A percentile compares a stretch with the other conserved stretches of the same genome.
Conservation (phyloP, 2,797 vertebrate genomes). For the Crax fasciolata region DNA sequence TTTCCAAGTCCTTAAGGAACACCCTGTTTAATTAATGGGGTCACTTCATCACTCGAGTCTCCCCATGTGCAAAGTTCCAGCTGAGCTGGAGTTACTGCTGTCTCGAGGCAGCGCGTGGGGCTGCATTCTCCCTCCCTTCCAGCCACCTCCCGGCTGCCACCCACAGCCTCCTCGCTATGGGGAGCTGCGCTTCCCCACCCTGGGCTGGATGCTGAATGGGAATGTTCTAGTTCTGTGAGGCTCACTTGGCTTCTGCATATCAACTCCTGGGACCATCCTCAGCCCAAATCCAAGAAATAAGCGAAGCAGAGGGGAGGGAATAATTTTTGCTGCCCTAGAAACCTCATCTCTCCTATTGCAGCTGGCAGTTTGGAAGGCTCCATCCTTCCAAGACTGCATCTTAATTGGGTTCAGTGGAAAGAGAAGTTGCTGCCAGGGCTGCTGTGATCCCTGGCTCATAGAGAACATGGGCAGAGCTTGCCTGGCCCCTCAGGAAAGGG, state of each 20-base stretch:
- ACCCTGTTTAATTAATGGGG: accelerated
- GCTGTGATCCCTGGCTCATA: conserved; percentile 4
- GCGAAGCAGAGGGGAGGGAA: conserved; percentile 28
- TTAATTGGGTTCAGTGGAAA: conserved; percentile 75
- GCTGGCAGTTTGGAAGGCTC: conserved; percentile 54
- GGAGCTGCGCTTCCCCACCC: conserved; percentile 17
- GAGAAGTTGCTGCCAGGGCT: conserved; percentile 61
- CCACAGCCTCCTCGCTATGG: background rate
- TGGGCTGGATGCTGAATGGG: conserved; percentile 1
- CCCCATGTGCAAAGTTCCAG: background rate
- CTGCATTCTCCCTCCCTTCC: background rate
- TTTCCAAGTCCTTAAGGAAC: background rate
- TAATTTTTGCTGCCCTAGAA: conserved; percentile 65
- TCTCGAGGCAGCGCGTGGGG: background rate
- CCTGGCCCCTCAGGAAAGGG: background rate
- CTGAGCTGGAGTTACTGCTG: background rate
- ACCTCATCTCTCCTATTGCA: conserved; percentile 61
- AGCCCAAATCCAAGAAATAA: conserved; percentile 52
- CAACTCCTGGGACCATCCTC: conserved; percentile 39
- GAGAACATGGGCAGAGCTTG: conserved; percentile 18
- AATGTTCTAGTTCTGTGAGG: conserved; percentile 60
- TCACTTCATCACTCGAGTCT: accelerated
- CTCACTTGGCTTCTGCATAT: conserved; percentile 48
- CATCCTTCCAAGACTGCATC: conserved; percentile 57
- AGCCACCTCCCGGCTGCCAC: background rate